These are phyloP conservation scores for Drosophila kurseongensis DNA, from an alignment of 1,140 invertebrate genomes.

Conservation along the genomic window DNA sequence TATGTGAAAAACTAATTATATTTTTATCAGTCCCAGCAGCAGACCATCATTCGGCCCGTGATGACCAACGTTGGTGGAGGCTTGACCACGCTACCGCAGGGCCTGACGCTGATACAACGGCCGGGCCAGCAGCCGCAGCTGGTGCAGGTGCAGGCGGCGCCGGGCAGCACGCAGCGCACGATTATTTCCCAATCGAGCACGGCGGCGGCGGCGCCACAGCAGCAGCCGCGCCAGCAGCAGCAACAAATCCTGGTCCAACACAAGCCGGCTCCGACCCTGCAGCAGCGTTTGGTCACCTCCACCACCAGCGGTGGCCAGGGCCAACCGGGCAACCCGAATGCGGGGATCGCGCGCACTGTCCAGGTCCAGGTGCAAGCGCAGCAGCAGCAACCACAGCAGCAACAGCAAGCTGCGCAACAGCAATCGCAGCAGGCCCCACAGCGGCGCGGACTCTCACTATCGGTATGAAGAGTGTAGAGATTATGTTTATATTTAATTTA, in stretches of 20 bases:
- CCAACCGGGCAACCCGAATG: slow-evolving; percentile 47
- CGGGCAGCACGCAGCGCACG: slow-evolving; percentile 65
- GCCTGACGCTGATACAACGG: slow-evolving; percentile 80
- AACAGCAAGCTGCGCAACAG: slow-evolving; percentile 83
- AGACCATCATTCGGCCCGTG: slow-evolving; percentile 82
- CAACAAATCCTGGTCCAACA: slow-evolving; percentile 80
- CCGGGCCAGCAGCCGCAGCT: slow-evolving; percentile 83
- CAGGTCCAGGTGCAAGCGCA: slow-evolving; percentile 79
- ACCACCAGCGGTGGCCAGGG: slow-evolving; percentile 73
- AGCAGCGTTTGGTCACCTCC: slow-evolving; percentile 81
- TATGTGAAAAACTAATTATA: neutral
- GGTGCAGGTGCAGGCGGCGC: slow-evolving; percentile 82
- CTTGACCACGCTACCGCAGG: slow-evolving; percentile 80
- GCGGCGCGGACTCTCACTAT: slow-evolving; percentile 91
- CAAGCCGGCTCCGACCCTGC: slow-evolving; percentile 79
- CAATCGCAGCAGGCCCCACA: slow-evolving; percentile 85
- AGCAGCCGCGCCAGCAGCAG: slow-evolving; percentile 73
- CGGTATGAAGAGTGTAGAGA: slow-evolving; percentile 86
- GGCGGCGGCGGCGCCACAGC: slow-evolving; percentile 60
- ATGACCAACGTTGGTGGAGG: slow-evolving; percentile 72
- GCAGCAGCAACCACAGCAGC: slow-evolving; percentile 52
- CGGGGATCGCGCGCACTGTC: slow-evolving; percentile 75
- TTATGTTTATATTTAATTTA: neutral
- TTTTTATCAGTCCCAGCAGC: slow-evolving; percentile 66
- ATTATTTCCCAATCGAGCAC: slow-evolving; percentile 66